Evolutionary conservation across 2,888 invertebrate genomes (phyloP).

Genomic region (Latheticus oryzae): DNA sequence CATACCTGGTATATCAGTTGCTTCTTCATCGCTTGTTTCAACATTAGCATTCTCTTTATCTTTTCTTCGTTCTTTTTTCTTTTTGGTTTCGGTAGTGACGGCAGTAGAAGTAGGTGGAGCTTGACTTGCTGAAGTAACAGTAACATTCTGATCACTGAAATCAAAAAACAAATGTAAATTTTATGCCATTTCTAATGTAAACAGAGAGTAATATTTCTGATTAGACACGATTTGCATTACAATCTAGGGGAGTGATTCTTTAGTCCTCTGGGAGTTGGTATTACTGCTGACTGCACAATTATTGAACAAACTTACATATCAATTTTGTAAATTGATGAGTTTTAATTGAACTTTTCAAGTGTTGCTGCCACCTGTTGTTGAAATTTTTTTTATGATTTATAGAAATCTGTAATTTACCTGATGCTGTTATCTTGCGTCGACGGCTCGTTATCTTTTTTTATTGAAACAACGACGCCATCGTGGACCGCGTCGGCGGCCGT

Average conservation of each 20-base stretch:
- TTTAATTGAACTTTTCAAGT: conserved; percentile 38
- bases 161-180: too few species aligned
- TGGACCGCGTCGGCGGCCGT: conserved; percentile 41
- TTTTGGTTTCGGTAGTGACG: conserved; percentile 68
- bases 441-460: conserved; percentile 52
- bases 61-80: conserved; percentile 71
- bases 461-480: conserved; percentile 39
- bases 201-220: conserved; percentile 35
- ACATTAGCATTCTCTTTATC: conserved; percentile 67
- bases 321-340: conserved; percentile 62
- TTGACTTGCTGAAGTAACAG: too few species aligned
- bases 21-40: conserved; percentile 72
- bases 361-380: too few species aligned
- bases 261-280: conserved; percentile 51
- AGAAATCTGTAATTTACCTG: conserved; percentile 42
- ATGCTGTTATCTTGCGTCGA: conserved; percentile 46
- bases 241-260: conserved; percentile 58
- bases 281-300: conserved; percentile 65
- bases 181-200: conserved; percentile 8
- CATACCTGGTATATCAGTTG: conserved; percentile 70
- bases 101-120: conserved; percentile 42
- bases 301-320: conserved; percentile 64
- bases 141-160: conserved; percentile 59
- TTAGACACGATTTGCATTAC: conserved; percentile 63
- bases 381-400: too few species aligned